A percentile compares a stretch with the other conserved stretches of the same genome.
Conservation (phyloP, 2,797 vertebrate species). For the Syndactyla subalaris region DNA sequence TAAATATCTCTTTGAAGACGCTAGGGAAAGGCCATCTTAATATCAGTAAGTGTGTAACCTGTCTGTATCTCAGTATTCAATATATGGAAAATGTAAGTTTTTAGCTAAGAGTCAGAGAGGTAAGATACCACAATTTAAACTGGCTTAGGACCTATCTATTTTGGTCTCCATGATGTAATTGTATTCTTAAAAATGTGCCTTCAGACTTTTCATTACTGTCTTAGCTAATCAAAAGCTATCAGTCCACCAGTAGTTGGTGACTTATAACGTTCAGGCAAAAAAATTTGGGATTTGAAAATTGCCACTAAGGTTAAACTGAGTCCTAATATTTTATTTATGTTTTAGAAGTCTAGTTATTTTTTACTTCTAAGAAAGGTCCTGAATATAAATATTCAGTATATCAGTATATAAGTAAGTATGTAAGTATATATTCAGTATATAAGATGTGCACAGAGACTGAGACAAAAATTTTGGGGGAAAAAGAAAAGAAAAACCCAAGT, state of each 20-base stretch:
- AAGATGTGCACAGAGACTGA: too few relatives aligned
- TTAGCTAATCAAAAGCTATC: background rate
- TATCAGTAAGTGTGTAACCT: background rate
- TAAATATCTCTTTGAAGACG: background rate
- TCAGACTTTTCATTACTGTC: background rate
- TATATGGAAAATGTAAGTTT: background rate
- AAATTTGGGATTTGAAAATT: background rate
- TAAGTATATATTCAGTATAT: too few relatives aligned
- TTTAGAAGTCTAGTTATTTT: background rate
- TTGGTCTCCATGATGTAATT: background rate
- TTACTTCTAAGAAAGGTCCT: background rate
- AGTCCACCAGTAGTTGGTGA: background rate
- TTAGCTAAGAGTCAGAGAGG: background rate
- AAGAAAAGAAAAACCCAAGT: accelerated
- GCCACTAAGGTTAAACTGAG: background rate
- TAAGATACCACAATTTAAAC: background rate
- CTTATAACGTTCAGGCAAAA: background rate
- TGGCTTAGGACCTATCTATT: background rate
- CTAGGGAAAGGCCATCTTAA: background rate
- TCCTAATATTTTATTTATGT: background rate
- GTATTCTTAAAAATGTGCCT: background rate
- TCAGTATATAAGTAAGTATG: too few relatives aligned
- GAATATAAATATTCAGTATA: background rate
- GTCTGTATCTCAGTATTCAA: background rate
- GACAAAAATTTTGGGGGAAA: too few relatives aligned